Conservation (phyloP, 2,797 vertebrate species). For the Lithobates sylvaticus region DNA sequence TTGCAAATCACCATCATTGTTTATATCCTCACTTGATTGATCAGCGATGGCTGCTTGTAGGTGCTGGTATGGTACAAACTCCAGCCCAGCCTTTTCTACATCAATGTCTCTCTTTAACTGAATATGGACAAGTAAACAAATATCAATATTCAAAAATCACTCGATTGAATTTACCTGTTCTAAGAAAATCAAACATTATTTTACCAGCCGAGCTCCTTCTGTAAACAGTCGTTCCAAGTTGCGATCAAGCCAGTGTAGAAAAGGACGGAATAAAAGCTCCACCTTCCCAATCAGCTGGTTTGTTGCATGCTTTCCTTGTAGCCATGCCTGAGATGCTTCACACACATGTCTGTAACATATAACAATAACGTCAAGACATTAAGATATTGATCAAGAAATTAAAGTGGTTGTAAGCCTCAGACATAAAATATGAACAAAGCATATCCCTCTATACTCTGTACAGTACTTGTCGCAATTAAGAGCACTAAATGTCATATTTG, state of each 20-base stretch:
- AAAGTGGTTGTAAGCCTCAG: too few species aligned
- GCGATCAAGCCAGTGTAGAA: constrained; percentile 84
- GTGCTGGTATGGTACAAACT: constrained; percentile 83
- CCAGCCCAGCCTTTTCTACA: constrained; percentile 79
- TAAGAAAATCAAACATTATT: neutral
- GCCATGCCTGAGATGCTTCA: constrained; percentile 78
- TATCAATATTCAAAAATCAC: neutral
- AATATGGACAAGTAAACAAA: neutral
- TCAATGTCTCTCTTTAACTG: constrained; percentile 85
- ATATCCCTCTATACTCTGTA: too few species aligned
- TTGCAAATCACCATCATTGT: neutral
- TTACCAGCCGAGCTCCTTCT: constrained; percentile 83
- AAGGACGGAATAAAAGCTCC: constrained; percentile 83
- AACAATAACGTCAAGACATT: neutral
- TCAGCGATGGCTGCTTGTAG: constrained; percentile 70
- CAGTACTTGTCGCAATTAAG: too few species aligned
- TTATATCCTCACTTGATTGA: constrained; percentile 66
- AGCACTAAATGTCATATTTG: too few species aligned
- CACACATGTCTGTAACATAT: constrained; percentile 75
- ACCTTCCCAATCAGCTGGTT: constrained; percentile 82
- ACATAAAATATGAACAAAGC: too few species aligned
- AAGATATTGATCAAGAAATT: neutral
- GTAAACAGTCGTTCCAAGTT: constrained; percentile 85
- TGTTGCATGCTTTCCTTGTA: constrained; percentile 84
- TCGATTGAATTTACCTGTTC: too few species aligned